A percentile compares a stretch with the other conserved stretches of the same genome.
These are phyloP conservation scores for Adelges cooleyi DNA, from an alignment of 1,140 invertebrate species.

Conservation along the genomic window DNA sequence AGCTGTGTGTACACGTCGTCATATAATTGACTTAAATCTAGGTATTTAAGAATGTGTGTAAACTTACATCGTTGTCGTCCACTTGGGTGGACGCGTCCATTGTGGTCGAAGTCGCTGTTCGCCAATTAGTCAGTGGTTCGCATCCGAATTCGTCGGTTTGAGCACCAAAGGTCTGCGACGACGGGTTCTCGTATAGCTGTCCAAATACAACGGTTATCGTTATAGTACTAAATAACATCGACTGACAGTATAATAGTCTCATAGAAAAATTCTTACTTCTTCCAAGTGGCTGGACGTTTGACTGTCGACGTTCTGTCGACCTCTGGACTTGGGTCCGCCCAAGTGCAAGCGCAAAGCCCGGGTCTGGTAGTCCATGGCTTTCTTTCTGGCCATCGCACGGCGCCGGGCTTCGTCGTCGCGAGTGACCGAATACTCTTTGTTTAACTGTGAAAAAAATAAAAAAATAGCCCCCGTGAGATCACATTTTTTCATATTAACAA, in stretches of 20 bases:
- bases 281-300: conserved; percentile 82
- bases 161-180: not conserved
- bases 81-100: conserved; percentile 10
- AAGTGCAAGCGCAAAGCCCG: conserved; percentile 42
- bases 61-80: conserved; percentile 5
- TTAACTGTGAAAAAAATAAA: not conserved
- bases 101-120: not conserved
- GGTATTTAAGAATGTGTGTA: no score
- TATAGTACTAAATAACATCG: no score
- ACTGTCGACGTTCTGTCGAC: conserved; percentile 65
- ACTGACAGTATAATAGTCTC: no score
- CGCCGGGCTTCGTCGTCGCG: conserved; percentile 48
- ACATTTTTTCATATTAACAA: no score
- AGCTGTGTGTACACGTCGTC: no score
- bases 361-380: conserved; percentile 41
- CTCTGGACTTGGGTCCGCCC: conserved; percentile 59
- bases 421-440: not conserved
- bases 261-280: conserved; percentile 51
- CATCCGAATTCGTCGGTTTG: conserved; percentile 2
- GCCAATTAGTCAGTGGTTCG: not conserved
- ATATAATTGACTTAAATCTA: no score
- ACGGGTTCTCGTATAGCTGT: not conserved
- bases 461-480: no score
- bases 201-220: no score
- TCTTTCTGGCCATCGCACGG: conserved; percentile 47